Evolutionary conservation across 2,797 vertebrate genomes (phyloP), one percentile per base, ranked within the genome.

Genomic region (Poecilia wingei): DNA sequence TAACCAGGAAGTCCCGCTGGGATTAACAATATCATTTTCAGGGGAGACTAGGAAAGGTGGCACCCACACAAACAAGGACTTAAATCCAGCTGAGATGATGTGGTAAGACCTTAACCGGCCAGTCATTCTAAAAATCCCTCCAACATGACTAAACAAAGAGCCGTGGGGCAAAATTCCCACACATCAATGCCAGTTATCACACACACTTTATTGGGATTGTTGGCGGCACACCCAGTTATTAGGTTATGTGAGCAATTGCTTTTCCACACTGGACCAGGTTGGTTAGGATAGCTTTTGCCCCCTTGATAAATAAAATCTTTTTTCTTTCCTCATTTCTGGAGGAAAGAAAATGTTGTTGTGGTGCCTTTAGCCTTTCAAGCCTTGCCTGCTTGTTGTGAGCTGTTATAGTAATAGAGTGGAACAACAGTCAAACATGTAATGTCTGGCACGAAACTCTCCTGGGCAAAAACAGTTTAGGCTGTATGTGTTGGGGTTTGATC

Each of bases 281-380:
- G 61, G 33, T 66, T 20, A 36, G 18, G 33, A 66, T 39, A 66
- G 1, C 18, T 39, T 66, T 66, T 36, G 4, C 16, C 33, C 61
- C 28, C 6, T 64, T 36, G 6, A 66, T 66, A 20, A 64, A 64
- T 22, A 10, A 22, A 22, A 66, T 22, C 0, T 8, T 9, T 41
- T 53, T 25, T 53, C 49, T 53, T 53, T 53, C 49, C 49, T 53
- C 49, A 53, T 25, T 53, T 76, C 55, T 47, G 66, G 33, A 57
- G 73, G 36, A 72, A 80, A 47, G 77, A 51, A 68, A 82, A 83
- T 46, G 45, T 72, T 41, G 80, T 72, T 75, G 82, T 73, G 83
- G 66, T 68, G 59, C 41, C 41, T 66, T 75, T 55, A 71, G 80
- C 71, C 72, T 73, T 0, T 7, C 85, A 84, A 91, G 87, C 81